Percentiles rank a stretch among this genome's conserved stretches.
Evolutionary conservation across 2,797 vertebrate genomes (phyloP).

Genomic region (Echeneis naucrates): DNA sequence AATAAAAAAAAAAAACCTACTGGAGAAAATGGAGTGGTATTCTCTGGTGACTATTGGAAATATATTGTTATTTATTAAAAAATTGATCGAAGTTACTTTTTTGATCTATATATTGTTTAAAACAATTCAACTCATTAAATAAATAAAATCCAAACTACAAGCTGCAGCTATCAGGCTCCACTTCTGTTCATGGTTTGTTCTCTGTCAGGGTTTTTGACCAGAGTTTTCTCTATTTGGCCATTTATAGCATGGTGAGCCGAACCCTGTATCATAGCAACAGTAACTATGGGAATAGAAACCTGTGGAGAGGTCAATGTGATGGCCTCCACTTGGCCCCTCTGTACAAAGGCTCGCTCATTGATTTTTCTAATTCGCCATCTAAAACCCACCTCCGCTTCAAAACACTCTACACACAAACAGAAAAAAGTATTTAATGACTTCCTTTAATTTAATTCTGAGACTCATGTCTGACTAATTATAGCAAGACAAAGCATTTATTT

Average conservation of each 20-base stretch:
- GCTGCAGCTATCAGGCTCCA: background rate
- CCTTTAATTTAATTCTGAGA: conserved; percentile 14
- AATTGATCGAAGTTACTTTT: conserved; percentile 6
- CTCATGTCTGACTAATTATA: background rate
- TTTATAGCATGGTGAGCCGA: conserved; percentile 58
- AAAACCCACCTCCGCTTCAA: conserved; percentile 25
- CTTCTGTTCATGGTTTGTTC: conserved; percentile 26
- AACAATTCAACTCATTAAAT: background rate
- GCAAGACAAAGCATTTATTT: background rate
- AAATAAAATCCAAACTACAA: background rate
- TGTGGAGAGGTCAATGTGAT: conserved; percentile 73
- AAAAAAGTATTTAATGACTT: conserved; percentile 7
- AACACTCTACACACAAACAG: conserved; percentile 23
- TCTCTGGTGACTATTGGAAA: conserved; percentile 10
- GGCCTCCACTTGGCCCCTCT: conserved; percentile 73
- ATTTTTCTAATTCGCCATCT: conserved; percentile 66
- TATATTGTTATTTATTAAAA: conserved; percentile 16
- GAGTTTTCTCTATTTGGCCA: conserved; percentile 49
- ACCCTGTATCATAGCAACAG: conserved; percentile 77
- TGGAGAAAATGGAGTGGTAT: background rate
- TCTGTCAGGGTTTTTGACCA: conserved; percentile 42
- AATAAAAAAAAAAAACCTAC: conserved; percentile 7
- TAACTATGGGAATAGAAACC: conserved; percentile 76
- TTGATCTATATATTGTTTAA: conserved; percentile 3
- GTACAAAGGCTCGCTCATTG: conserved; percentile 59